Conservation (phyloP, 2,113 vertebrate species). For the Cygnus atratus region DNA sequence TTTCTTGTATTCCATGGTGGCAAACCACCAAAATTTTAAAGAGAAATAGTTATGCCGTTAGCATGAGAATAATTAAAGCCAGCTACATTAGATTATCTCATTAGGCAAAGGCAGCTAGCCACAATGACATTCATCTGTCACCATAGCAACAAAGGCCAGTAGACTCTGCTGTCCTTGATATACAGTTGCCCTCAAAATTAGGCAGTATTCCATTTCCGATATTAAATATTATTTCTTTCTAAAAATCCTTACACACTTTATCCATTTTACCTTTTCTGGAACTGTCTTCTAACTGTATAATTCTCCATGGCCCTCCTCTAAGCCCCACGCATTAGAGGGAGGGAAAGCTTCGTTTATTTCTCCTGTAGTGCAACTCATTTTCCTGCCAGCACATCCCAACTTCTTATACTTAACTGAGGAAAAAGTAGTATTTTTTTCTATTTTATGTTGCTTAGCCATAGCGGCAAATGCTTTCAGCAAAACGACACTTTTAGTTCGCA, state of each 20-base stretch:
- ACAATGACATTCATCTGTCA: constrained; percentile 51
- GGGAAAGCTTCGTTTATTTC: not conserved
- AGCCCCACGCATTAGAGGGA: not conserved
- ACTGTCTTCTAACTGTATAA: not conserved
- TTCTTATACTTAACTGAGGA: not conserved
- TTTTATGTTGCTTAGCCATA: not conserved
- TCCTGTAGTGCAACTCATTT: not conserved
- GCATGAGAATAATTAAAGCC: constrained; percentile 44
- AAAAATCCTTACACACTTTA: not conserved
- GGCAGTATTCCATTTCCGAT: not conserved
- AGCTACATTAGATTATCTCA: constrained; percentile 52
- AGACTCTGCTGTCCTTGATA: constrained; percentile 44
- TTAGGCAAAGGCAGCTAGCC: constrained; percentile 32
- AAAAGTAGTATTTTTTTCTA: not conserved
- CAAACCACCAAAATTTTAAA: not conserved
- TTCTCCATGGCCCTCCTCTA: not conserved
- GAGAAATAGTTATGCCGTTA: constrained; percentile 32
- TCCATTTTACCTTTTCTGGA: not conserved
- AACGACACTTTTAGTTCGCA: not conserved
- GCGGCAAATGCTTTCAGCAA: not conserved
- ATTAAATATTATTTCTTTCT: constrained; percentile 1
- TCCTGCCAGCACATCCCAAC: not conserved
- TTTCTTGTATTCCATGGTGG: not conserved
- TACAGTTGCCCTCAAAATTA: constrained; percentile 11
- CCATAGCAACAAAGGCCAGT: constrained; percentile 65